Conservation (phyloP, 2,797 vertebrate species). For the Micrastur ruficollis region DNA sequence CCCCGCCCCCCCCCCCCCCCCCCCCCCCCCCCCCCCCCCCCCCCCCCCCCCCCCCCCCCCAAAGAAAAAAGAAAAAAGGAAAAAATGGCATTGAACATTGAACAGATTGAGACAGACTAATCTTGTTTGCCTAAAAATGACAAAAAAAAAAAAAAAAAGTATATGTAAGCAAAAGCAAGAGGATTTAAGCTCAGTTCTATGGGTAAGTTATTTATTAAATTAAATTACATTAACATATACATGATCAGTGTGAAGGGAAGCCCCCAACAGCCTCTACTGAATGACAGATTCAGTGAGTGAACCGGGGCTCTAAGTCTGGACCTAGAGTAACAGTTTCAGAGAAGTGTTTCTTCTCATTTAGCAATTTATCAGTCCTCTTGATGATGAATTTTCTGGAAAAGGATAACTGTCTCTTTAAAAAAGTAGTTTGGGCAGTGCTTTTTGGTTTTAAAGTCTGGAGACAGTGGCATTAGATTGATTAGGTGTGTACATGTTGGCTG, state of each 20-base stretch:
- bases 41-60: too few relatives aligned
- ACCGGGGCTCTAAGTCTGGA: background rate
- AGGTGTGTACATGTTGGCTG: constrained; percentile 82
- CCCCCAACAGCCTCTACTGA: constrained; percentile 32
- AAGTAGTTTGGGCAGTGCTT: constrained; percentile 65
- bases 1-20: too few relatives aligned
- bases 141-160: background rate
- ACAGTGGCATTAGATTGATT: constrained; percentile 85
- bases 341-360: constrained; percentile 25
- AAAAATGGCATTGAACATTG: constrained; percentile 12
- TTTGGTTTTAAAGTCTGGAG: constrained; percentile 71
- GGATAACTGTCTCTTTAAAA: constrained; percentile 71
- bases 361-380: constrained; percentile 16
- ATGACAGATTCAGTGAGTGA: background rate
- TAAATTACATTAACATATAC: constrained; percentile 61
- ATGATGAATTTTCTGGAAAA: constrained; percentile 48
- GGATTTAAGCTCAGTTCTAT: constrained; percentile 11
- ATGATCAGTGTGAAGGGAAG: constrained; percentile 37
- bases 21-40: too few relatives aligned
- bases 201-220: constrained; percentile 43
- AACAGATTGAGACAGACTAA: constrained; percentile 34
- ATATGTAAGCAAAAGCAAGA: constrained; percentile 25
- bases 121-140: constrained; percentile 41
- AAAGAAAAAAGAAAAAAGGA: too few relatives aligned
- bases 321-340: constrained; percentile 21